These are phyloP conservation scores for Patella ulyssiponensis DNA, from an alignment of 2,888 invertebrate species.

Conservation along the genomic window DNA sequence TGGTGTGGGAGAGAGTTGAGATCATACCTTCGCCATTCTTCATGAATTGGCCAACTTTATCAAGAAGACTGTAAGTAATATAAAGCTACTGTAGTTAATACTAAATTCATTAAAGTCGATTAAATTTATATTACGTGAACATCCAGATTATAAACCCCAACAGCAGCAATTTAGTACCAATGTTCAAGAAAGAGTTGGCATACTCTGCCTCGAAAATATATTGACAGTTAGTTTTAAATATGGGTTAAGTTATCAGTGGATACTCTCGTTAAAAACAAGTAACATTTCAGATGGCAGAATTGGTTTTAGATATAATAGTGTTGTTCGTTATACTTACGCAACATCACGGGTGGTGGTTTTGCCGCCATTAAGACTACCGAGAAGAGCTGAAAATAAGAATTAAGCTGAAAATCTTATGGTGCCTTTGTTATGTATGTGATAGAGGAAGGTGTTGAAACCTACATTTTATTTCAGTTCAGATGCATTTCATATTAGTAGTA, in stretches of 20 bases:
- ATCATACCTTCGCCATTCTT: slow-evolving; percentile 10
- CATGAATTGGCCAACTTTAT: slow-evolving; percentile 12
- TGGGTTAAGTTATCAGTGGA: neutral
- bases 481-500: too few relatives aligned
- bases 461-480: too few relatives aligned
- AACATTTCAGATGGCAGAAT: too few relatives aligned
- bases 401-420: neutral
- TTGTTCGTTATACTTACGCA: slow-evolving; percentile 4
- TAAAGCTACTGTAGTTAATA: neutral
- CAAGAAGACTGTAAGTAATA: neutral
- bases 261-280: too few relatives aligned
- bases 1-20: slow-evolving; percentile 4
- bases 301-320: neutral
- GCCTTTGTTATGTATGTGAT: too few relatives aligned
- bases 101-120: neutral
- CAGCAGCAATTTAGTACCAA: too few relatives aligned
- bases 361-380: neutral
- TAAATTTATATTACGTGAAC: too few relatives aligned
- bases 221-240: neutral
- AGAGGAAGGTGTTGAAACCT: too few relatives aligned
- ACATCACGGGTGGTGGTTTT: neutral
- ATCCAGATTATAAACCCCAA: too few relatives aligned
- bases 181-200: neutral
- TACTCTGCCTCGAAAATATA: neutral
- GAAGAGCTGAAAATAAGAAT: neutral